phyloP scores from a whole-genome alignment of 2,797 vertebrate species.

The Pangasius sanitwongsei region DNA sequence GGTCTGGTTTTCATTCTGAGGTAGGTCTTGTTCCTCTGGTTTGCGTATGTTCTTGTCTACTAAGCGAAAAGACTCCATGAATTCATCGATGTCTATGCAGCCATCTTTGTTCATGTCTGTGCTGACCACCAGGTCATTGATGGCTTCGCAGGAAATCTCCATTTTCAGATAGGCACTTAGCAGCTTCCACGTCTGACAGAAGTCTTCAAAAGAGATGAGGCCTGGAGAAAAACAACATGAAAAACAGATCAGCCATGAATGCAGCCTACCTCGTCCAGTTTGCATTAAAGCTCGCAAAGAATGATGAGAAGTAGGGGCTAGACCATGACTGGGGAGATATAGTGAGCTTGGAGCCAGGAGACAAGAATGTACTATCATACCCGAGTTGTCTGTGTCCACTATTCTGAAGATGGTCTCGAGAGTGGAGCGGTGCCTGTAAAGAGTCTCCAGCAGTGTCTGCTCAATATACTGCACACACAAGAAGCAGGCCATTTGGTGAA shows the following conservation, averaged over 20 bases:
- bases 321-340: neutral
- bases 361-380: conserved; percentile 68
- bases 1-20: neutral
- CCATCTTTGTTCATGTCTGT: conserved; percentile 94
- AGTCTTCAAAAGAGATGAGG: conserved; percentile 90
- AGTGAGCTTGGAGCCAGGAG: neutral
- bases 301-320: neutral
- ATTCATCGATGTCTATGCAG: conserved; percentile 92
- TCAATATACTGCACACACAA: conserved; percentile 75
- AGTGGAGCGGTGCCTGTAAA: conserved; percentile 91
- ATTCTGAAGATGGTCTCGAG: conserved; percentile 95
- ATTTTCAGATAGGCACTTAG: conserved; percentile 88
- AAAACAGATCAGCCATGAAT: neutral
- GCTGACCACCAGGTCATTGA: conserved; percentile 83
- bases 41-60: conserved; percentile 81
- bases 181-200: conserved; percentile 90
- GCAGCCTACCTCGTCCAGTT: neutral
- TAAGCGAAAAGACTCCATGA: conserved; percentile 94
- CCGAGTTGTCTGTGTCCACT: conserved; percentile 92
- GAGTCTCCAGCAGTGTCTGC: conserved; percentile 85
- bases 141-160: conserved; percentile 82
- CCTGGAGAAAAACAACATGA: conserved; percentile 68
- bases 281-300: neutral
- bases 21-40: conserved; percentile 25
- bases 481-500: conserved; percentile 2